Evolutionary conservation across 2,797 vertebrate genomes (phyloP).

Genomic region (Catostomus latipinnis): DNA sequence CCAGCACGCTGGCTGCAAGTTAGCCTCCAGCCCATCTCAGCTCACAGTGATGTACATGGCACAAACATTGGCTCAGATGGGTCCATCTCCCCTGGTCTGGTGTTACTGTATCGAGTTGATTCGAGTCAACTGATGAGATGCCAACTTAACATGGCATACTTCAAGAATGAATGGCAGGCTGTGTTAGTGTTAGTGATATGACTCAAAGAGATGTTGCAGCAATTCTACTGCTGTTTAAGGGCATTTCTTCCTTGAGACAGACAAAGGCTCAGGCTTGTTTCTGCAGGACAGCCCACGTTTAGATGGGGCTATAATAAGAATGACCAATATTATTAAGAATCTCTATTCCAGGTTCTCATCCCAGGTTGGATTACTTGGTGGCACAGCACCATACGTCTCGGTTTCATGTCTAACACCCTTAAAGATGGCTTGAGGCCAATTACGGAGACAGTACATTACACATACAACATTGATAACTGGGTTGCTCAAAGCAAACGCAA

Average conservation of each 20-base stretch:
- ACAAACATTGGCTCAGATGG: neutral
- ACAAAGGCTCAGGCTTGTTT: slow-evolving; percentile 15
- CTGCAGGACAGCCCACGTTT: slow-evolving; percentile 38
- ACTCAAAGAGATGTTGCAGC: slow-evolving; percentile 6
- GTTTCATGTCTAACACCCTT: slow-evolving; percentile 32
- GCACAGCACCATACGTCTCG: neutral
- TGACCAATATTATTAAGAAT: neutral
- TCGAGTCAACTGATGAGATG: neutral
- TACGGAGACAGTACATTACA: slow-evolving; percentile 13
- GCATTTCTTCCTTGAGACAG: slow-evolving; percentile 47
- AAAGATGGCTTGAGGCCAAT: slow-evolving; percentile 35
- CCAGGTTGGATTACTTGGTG: slow-evolving; percentile 24
- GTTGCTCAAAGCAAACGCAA: slow-evolving; percentile 14
- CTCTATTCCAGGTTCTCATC: slow-evolving; percentile 8
- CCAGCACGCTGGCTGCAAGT: neutral
- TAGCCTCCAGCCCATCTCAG: neutral
- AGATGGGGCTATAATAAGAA: slow-evolving; percentile 26
- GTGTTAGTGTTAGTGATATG: neutral
- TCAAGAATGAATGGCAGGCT: slow-evolving; percentile 24
- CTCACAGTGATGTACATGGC: neutral
- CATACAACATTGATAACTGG: neutral
- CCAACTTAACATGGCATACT: neutral
- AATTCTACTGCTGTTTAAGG: slow-evolving; percentile 23
- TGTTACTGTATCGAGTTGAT: neutral
- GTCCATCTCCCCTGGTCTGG: neutral